A percentile compares a stretch with the other conserved stretches of the same genome.
Conservation (phyloP, 2,113 vertebrate species). For the Stictonetta naevosa region DNA sequence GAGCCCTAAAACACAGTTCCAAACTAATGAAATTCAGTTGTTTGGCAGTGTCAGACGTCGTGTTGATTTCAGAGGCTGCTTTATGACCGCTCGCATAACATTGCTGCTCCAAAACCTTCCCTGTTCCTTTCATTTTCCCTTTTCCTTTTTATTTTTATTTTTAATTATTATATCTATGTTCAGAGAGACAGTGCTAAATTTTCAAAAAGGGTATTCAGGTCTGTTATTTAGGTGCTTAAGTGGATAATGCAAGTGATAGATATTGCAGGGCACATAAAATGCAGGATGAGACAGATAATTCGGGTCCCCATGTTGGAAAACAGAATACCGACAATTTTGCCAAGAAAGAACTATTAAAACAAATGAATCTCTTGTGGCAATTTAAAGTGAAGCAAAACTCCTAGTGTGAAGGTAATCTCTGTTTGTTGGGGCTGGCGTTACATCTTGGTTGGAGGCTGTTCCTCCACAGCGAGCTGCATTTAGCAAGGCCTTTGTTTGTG, state of each 20-base stretch:
- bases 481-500: neutral
- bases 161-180: neutral
- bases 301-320: neutral
- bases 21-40: neutral
- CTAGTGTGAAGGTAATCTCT: neutral
- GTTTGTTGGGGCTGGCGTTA: neutral
- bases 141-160: neutral
- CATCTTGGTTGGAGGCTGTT: neutral
- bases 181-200: neutral
- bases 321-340: neutral
- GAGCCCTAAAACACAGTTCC: neutral
- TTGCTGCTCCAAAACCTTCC: neutral
- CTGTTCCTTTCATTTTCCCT: accelerated
- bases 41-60: neutral
- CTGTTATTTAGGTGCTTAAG: neutral
- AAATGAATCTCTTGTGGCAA: neutral
- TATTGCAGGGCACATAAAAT: neutral
- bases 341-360: neutral
- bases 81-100: neutral
- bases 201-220: neutral
- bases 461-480: accelerated
- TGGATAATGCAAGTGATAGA: neutral
- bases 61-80: neutral
- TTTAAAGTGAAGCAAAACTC: neutral
- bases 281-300: neutral